A percentile compares a stretch with the other conserved stretches of the same genome.
These are phyloP conservation scores for Trachymyrmex cornetzi DNA, from an alignment of 1,140 invertebrate species.

Conservation along the genomic window DNA sequence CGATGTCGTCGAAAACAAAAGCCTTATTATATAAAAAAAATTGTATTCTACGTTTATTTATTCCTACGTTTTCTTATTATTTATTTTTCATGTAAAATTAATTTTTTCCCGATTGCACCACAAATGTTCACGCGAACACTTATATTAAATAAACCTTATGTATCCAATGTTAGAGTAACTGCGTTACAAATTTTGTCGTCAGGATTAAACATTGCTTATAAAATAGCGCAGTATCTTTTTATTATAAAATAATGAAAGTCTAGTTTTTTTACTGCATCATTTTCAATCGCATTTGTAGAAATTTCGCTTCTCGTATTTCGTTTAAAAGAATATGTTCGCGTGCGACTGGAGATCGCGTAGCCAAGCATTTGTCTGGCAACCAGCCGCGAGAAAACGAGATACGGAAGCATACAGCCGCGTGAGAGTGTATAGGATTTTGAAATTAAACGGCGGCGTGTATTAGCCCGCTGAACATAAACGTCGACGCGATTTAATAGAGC, in stretches of 20 bases:
- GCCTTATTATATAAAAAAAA: no score
- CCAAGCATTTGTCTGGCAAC: neutral
- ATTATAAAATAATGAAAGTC: neutral
- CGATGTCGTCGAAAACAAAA: no score
- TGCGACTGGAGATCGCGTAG: conserved; percentile 12
- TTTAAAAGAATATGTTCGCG: neutral
- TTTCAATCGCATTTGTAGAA: neutral
- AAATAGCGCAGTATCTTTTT: neutral
- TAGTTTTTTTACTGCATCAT: neutral
- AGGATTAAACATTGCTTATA: neutral
- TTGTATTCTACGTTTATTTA: no score
- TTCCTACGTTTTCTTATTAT: no score
- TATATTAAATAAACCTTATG: no score
- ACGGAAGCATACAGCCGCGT: neutral
- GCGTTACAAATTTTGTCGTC: no score
- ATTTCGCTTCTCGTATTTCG: neutral
- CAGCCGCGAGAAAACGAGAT: neutral
- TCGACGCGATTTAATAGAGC: conserved; percentile 54
- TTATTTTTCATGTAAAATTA: no score
- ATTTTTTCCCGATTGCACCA: no score
- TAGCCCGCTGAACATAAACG: conserved; percentile 36
- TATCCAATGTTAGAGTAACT: no score
- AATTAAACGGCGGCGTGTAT: conserved; percentile 35
- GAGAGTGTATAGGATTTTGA: neutral
- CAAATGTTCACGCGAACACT: no score